A percentile compares a stretch with the other conserved stretches of the same genome.
Conservation (phyloP, 64 coral and sea anemone species). For the Pachyseris speciosa region DNA sequence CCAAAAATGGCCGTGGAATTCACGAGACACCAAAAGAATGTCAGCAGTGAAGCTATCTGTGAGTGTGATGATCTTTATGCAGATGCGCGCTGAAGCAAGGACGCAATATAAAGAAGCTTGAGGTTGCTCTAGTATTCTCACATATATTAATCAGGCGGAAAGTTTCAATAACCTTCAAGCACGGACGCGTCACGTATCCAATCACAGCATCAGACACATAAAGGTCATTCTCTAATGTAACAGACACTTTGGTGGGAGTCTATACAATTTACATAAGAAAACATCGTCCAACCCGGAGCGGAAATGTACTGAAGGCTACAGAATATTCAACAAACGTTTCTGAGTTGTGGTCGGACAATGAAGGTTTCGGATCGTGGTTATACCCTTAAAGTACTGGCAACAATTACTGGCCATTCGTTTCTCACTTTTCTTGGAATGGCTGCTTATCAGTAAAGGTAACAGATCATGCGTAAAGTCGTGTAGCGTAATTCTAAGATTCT, state of each 20-base stretch:
- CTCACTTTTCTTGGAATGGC: too few species aligned
- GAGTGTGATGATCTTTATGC: conserved; percentile 26
- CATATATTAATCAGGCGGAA: conserved; percentile 45
- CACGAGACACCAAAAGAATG: conserved; percentile 4
- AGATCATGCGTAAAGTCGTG: not conserved
- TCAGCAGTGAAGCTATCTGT: conserved; percentile 4
- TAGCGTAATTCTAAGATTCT: not conserved
- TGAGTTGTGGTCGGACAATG: not conserved
- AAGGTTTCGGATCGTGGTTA: not conserved
- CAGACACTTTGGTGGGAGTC: conserved; percentile 8
- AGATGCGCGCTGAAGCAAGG: conserved; percentile 10
- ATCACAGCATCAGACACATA: not conserved
- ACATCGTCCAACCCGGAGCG: not conserved
- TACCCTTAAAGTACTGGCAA: not conserved
- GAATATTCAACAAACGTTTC: not conserved
- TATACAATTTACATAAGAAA: conserved; percentile 34
- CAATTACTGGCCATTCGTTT: not conserved
- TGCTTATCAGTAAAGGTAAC: not conserved
- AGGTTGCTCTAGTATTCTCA: conserved; percentile 9
- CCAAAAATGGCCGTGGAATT: not conserved
- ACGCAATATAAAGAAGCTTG: not conserved
- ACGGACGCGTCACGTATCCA: not conserved
- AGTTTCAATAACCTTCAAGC: conserved; percentile 22
- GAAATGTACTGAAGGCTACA: not conserved
- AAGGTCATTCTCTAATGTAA: conserved; percentile 22